Conservation (phyloP, 2,113 vertebrate species). For the Excalfactoria chinensis region DNA sequence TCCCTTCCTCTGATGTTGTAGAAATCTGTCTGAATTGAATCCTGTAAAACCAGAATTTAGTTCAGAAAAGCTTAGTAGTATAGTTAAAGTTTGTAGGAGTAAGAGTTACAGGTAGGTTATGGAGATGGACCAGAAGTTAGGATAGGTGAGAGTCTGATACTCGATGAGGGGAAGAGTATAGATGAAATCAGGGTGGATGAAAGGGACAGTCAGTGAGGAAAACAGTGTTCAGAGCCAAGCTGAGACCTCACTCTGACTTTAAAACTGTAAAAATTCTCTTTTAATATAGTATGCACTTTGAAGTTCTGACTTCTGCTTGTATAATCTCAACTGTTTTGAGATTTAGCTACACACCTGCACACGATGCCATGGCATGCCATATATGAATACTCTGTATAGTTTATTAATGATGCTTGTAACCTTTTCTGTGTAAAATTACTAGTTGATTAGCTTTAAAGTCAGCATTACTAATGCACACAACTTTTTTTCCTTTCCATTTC, state of each 20-base stretch:
- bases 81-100: neutral
- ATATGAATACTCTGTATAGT: rapidly evolving
- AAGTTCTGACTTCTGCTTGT: neutral
- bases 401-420: neutral
- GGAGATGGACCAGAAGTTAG: neutral
- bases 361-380: neutral
- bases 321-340: neutral
- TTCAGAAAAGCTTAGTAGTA: neutral
- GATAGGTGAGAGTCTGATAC: rapidly evolving
- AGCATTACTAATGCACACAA: neutral
- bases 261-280: neutral
- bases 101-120: neutral
- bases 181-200: neutral
- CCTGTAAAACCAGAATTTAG: neutral
- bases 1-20: neutral
- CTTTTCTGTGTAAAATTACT: neutral
- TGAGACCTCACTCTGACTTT: neutral
- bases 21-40: neutral
- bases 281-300: neutral
- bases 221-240: neutral
- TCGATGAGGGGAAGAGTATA: neutral
- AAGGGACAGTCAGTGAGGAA: neutral
- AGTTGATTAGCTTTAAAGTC: neutral
- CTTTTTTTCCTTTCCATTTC: neutral
- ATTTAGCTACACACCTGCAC: neutral